Conservation (phyloP, 2,797 vertebrate species). For the Periophthalmus magnuspinnatus region DNA sequence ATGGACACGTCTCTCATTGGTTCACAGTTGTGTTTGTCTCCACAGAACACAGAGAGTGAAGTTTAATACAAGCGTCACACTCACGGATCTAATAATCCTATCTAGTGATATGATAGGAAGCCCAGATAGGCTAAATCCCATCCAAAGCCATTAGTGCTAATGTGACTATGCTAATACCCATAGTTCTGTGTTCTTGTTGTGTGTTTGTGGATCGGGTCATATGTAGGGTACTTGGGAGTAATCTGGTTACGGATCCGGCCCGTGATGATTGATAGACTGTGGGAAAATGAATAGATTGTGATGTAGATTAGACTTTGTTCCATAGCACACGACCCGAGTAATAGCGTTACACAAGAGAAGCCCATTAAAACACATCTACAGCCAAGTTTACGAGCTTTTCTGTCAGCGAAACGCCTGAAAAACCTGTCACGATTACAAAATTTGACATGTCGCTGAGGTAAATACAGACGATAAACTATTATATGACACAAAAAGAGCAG, state of each 20-base stretch:
- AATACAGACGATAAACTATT: too few species aligned
- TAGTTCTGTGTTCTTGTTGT: constrained; percentile 28
- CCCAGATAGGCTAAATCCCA: constrained; percentile 61
- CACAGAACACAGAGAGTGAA: constrained; percentile 43
- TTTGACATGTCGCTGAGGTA: too few species aligned
- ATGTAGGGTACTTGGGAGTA: constrained; percentile 46
- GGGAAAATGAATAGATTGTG: constrained; percentile 40
- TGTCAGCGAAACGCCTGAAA: too few species aligned
- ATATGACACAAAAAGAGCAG: too few species aligned
- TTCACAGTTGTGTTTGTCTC: constrained; percentile 63
- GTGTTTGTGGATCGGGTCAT: constrained; percentile 17
- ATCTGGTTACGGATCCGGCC: constrained; percentile 63
- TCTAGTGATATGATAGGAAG: constrained; percentile 69
- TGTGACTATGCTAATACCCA: constrained; percentile 58
- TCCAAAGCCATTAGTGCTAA: constrained; percentile 56
- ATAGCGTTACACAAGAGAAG: constrained; percentile 7
- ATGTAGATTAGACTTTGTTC: constrained; percentile 21
- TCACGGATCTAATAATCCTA: constrained; percentile 70
- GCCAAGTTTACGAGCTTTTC: background rate
- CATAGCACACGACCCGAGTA: constrained; percentile 10
- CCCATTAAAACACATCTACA: background rate
- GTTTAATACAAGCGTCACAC: constrained; percentile 66
- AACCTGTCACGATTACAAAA: too few species aligned
- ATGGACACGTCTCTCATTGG: constrained; percentile 54
- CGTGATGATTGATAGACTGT: constrained; percentile 54